phyloP scores from a whole-genome alignment of 2,797 vertebrate genomes.

The Eidolon dupreanum region DNA sequence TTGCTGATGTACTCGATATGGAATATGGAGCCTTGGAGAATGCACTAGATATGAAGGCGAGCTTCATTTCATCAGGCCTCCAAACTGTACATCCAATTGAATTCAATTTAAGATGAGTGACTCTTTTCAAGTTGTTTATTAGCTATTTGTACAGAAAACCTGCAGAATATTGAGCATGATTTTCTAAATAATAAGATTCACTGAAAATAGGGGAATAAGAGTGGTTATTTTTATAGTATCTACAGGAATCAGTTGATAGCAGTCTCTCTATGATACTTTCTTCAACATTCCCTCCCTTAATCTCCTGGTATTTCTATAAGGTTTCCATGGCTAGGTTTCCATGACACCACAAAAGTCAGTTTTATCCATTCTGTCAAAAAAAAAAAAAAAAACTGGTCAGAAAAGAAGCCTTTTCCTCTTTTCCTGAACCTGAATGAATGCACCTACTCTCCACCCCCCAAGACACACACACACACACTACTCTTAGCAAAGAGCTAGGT shows the following conservation, averaged over 20 bases:
- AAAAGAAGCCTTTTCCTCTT: not conserved
- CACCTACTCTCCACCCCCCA: not conserved
- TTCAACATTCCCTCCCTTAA: not conserved
- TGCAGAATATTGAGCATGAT: not conserved
- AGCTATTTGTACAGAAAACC: not conserved
- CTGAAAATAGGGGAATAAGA: not conserved
- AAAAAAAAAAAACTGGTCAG: not conserved
- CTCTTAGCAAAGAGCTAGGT: not conserved
- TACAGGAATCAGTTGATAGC: conserved; percentile 11
- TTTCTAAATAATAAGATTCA: conserved; percentile 40
- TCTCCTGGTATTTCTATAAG: conserved; percentile 57
- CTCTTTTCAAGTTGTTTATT: conserved; percentile 18
- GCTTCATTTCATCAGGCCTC: not conserved
- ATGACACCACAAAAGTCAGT: conserved; percentile 53
- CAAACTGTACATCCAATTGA: not conserved
- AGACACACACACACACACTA: not conserved
- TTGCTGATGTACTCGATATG: not conserved
- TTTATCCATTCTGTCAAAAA: conserved; percentile 43
- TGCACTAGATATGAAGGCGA: not conserved
- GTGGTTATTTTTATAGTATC: conserved; percentile 24
- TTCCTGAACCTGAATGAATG: not conserved
- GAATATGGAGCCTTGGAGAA: not conserved
- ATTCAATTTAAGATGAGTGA: not conserved
- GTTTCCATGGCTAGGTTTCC: conserved; percentile 74
- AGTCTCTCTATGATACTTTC: not conserved